Base-by-base conservation (phyloP, 92 coral and sea anemone genomes). In the Nematostella vectensis region DNA sequence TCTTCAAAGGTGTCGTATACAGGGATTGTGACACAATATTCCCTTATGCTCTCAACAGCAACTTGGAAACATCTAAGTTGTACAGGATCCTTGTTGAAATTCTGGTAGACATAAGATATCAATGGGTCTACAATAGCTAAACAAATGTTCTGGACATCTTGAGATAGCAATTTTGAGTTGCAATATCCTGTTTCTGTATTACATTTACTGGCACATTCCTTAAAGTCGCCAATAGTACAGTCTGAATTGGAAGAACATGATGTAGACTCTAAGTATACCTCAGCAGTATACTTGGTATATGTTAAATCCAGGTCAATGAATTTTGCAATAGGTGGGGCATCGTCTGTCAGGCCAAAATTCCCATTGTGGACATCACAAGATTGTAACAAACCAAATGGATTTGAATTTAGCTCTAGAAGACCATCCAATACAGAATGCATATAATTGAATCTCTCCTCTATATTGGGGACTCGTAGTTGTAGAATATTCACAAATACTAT, bases 281-380 rank as follows among this genome's bases (percentile, higher is more conserved):
- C 53, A 8, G 80, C 51, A 19, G 47, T 48, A 10, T 36, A 29
- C 44, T 27, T 53, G 22, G 83, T 79, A 57, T 48, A 76, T 0
- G 62, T 25, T 11, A 25, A 48, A 43, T 85, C 94, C 28, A 59
- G 61, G 29, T 85, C 94, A 33, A 80, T 57, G 11, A 75, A 40
- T 47, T 85, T 85, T 11, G 75, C 79, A 2, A 71, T 55, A 6
- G 75, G 71, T n/a, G n/a, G n/a, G 4, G 50, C 37, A 42, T 54
- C 26, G 36, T 48, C 44, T 10, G 94, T 49, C 33, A 85, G 22
- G 3, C 94, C 94, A 75, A 60, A 85, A 36, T 85, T 85, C 13
- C 88, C 94, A 4, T 79, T 47, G 42, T 85, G 94, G 0, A 74
- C 18, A 30, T 85, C 94, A 54, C 94, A 85, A 10, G 81, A 71